A percentile compares a stretch with the other conserved stretches of the same genome.
Evolutionary conservation across 2,888 invertebrate genomes (phyloP).

Genomic region (Chromoteleia sp.): DNA sequence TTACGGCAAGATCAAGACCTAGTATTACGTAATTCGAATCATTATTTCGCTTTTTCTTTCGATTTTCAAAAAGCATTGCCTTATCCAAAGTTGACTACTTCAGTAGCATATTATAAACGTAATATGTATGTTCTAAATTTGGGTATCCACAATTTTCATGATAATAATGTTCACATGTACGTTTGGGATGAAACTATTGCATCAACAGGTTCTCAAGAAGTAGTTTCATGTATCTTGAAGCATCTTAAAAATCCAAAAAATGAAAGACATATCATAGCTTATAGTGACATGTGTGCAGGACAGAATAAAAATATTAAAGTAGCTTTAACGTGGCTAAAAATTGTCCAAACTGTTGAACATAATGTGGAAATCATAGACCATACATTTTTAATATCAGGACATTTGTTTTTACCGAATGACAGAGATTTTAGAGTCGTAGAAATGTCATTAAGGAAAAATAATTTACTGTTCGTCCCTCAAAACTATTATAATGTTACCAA

Average conservation of each 20-base stretch:
- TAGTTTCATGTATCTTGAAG: background rate
- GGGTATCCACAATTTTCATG: background rate
- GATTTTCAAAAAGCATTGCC: background rate
- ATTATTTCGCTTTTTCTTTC: conserved; percentile 4
- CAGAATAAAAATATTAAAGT: conserved; percentile 3
- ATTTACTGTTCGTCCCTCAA: conserved; percentile 53
- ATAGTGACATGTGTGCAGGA: no score
- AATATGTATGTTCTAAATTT: no score
- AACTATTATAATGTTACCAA: conserved; percentile 62
- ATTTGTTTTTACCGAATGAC: background rate
- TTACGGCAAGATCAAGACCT: background rate
- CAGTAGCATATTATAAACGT: no score
- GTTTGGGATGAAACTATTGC: conserved; percentile 23
- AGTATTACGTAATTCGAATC: background rate
- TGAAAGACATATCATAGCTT: background rate
- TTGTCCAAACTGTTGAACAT: background rate
- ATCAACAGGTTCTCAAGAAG: background rate
- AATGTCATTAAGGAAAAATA: conserved; percentile 48
- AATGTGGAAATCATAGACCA: background rate
- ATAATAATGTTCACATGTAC: conserved; percentile 1
- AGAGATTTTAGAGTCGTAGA: background rate
- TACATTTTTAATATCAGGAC: conserved; percentile 1
- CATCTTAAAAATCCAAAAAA: background rate
- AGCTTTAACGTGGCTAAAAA: background rate
- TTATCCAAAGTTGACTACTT: no score